Evolutionary conservation across 2,113 vertebrate species (phyloP).

Genomic region (Globicephala melas): DNA sequence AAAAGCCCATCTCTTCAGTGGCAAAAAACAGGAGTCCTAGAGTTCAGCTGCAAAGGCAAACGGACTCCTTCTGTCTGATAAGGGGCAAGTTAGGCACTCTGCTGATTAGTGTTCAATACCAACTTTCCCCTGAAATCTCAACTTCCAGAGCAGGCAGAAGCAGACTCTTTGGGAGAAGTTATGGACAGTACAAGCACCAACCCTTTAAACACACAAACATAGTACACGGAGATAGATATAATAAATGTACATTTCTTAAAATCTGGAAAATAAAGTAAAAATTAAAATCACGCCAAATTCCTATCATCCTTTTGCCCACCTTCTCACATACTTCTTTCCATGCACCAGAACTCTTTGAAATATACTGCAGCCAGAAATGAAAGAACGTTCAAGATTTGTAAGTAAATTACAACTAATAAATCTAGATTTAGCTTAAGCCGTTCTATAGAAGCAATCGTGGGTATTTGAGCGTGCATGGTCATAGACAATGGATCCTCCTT

Average conservation of each 20-base stretch:
- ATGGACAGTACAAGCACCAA: background rate
- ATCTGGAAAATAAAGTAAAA: constrained; percentile 1
- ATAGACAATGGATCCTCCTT: constrained; percentile 46
- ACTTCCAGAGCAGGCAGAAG: background rate
- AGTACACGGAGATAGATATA: background rate
- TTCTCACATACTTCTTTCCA: background rate
- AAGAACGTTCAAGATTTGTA: constrained; percentile 39
- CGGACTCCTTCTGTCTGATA: background rate
- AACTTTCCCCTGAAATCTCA: background rate
- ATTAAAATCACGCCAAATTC: background rate
- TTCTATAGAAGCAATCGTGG: background rate
- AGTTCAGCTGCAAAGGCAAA: background rate
- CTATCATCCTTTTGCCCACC: background rate
- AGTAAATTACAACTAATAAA: constrained; percentile 38
- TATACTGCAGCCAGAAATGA: background rate
- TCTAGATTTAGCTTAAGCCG: constrained; percentile 27
- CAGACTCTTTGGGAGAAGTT: background rate
- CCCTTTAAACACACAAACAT: background rate
- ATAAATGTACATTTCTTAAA: background rate
- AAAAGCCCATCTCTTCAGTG: background rate
- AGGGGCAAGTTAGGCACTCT: background rate
- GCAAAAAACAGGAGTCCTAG: background rate
- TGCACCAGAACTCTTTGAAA: background rate
- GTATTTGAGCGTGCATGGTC: background rate
- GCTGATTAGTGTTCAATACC: background rate